phyloP scores from a whole-genome alignment of 2,888 invertebrate species.

The Callyntrura guangdongensis region DNA sequence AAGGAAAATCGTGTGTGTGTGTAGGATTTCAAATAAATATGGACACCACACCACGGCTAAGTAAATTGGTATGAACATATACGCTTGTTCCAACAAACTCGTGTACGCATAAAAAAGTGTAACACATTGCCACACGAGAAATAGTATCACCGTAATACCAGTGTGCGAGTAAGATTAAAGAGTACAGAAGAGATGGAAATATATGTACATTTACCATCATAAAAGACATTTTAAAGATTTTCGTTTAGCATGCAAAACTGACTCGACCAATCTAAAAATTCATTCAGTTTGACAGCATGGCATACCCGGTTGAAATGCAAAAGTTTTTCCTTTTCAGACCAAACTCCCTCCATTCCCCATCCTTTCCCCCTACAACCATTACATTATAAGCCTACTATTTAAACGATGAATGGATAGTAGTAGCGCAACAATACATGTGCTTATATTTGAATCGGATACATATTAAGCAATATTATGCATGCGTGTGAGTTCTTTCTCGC shows the following conservation, averaged over 20 bases:
- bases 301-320: not conserved
- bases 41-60: too few species aligned
- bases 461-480: not conserved
- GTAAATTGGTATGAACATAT: not conserved
- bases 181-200: too few species aligned
- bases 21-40: too few species aligned
- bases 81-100: not conserved
- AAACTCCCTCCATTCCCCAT: too few species aligned
- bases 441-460: not conserved
- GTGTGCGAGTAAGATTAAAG: too few species aligned
- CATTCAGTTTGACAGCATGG: constrained; percentile 12
- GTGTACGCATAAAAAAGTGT: constrained; percentile 4
- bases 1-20: not conserved
- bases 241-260: constrained; percentile 29
- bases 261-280: not conserved
- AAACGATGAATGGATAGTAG: not conserved
- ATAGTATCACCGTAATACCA: not conserved
- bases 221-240: constrained; percentile 9
- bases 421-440: not conserved
- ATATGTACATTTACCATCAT: not conserved
- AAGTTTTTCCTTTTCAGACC: not conserved
- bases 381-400: not conserved
- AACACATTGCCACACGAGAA: not conserved
- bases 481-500: not conserved
- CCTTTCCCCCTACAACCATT: not conserved